phyloP scores from a whole-genome alignment of 2,113 vertebrate genomes.

The Percina caprodes region DNA sequence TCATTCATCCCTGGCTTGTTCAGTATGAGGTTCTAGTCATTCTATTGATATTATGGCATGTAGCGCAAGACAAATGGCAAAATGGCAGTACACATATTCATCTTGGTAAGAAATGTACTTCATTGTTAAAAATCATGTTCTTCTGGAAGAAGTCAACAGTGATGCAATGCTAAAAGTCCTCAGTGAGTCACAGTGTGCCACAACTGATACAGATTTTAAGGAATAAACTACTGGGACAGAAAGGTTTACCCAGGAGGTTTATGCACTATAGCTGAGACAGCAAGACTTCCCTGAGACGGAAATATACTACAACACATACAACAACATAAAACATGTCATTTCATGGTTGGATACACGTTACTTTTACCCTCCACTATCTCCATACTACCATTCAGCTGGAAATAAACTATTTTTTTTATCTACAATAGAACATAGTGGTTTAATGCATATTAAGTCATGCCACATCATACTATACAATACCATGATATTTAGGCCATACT shows the following conservation, averaged over 20 bases:
- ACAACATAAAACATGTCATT: not conserved
- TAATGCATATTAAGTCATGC: too few species aligned
- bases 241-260: constrained; percentile 8
- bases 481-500: too few species aligned
- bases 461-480: too few species aligned
- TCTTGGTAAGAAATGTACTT: not conserved
- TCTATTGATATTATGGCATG: not conserved
- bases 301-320: not conserved
- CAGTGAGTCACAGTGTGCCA: constrained; percentile 15
- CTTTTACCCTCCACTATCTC: not conserved
- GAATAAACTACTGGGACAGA: constrained; percentile 5
- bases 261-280: not conserved
- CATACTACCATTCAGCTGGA: not conserved
- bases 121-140: not conserved
- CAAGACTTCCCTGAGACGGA: constrained; percentile 2
- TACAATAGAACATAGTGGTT: too few species aligned
- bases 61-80: constrained; percentile 2
- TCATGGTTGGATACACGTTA: not conserved
- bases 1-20: not conserved
- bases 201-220: constrained; percentile 7
- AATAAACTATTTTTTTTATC: not conserved
- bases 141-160: not conserved
- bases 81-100: not conserved
- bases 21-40: not conserved
- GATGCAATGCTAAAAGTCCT: constrained; percentile 4